Evolutionary conservation across 2,113 vertebrate genomes (phyloP).

Genomic region (Chloropsis hardwickii): DNA sequence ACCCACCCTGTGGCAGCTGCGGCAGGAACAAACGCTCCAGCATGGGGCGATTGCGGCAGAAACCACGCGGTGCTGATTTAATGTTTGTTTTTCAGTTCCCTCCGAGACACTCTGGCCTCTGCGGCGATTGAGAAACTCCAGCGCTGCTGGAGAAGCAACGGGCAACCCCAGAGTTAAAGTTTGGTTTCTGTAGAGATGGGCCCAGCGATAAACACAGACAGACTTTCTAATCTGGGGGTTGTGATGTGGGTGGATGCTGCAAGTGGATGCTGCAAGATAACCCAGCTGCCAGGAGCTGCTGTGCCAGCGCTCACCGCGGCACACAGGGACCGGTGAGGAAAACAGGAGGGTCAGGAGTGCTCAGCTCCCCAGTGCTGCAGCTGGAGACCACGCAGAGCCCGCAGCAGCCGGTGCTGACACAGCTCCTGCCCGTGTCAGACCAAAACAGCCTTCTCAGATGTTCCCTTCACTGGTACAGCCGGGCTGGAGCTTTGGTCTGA

Average conservation of each 20-base stretch:
- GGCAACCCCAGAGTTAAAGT: neutral
- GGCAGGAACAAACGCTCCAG: accelerated
- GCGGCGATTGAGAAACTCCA: neutral
- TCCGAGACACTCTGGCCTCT: accelerated
- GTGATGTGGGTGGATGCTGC: neutral
- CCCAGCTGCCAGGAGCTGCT: neutral
- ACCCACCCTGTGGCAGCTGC: accelerated
- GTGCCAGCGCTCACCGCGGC: accelerated
- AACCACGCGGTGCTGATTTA: neutral
- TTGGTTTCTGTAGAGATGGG: neutral
- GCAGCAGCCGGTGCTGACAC: neutral
- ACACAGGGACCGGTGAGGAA: neutral
- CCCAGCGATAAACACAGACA: neutral
- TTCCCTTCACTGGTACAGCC: neutral
- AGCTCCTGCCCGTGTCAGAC: accelerated
- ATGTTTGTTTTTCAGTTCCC: neutral
- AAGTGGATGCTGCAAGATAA: neutral
- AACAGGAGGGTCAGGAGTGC: neutral
- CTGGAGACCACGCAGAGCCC: accelerated
- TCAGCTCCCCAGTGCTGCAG: neutral
- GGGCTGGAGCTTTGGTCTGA: neutral
- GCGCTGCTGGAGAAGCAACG: neutral
- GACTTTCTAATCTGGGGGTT: neutral
- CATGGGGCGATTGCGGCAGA: neutral
- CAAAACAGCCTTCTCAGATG: accelerated